phyloP scores from a whole-genome alignment of 2,888 invertebrate species.

The Drosophila prostipennis region DNA sequence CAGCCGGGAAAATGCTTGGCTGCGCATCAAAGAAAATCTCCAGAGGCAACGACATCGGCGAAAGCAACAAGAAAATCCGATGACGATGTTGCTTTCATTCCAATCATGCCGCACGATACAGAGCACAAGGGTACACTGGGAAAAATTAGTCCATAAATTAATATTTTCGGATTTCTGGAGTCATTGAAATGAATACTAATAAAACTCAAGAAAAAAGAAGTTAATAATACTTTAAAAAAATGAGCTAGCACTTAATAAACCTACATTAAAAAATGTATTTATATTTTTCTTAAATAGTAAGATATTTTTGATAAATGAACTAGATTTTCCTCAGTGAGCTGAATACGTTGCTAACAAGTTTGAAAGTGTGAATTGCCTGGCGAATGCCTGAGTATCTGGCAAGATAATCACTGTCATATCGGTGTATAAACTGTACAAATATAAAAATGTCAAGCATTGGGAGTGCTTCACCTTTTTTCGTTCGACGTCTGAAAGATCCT shows the following conservation, averaged over 20 bases:
- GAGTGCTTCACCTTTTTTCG: not conserved
- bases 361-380: conserved; percentile 11
- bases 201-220: no score
- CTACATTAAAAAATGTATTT: no score
- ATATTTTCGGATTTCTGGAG: no score
- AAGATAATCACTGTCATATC: conserved; percentile 52
- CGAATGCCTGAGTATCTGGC: conserved; percentile 6
- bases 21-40: conserved; percentile 50
- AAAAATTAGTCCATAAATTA: not conserved
- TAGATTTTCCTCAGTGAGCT: conserved; percentile 3
- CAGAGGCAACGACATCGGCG: conserved; percentile 23
- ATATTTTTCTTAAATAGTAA: no score
- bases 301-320: no score
- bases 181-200: no score
- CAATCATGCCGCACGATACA: conserved; percentile 38
- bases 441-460: conserved; percentile 30
- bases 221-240: no score
- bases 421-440: conserved; percentile 30
- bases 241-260: no score
- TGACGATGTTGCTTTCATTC: conserved; percentile 40
- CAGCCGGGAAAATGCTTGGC: conserved; percentile 42
- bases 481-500: conserved; percentile 1
- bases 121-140: conserved; percentile 12
- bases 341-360: conserved; percentile 29
- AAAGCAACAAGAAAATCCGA: conserved; percentile 17